Conservation (phyloP, 1,140 invertebrate genomes). For the Lepidostoma basale region DNA sequence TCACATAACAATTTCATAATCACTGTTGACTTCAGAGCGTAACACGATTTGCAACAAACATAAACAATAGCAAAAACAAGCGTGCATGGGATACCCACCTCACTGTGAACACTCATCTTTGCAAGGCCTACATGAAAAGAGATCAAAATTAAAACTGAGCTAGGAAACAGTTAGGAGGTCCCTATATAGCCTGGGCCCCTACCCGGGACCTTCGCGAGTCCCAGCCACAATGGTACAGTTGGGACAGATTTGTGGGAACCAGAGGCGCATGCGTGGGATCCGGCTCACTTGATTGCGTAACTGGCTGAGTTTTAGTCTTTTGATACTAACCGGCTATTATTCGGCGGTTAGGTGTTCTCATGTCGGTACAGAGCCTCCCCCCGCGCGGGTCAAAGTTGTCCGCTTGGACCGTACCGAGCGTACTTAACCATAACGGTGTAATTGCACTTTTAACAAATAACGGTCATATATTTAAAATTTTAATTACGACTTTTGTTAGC, state of each 20-base stretch:
- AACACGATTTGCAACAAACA: constrained; percentile 30
- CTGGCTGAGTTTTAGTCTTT: too few relatives aligned
- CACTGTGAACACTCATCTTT: constrained; percentile 43
- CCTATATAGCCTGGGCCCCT: constrained; percentile 42
- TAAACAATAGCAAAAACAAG: constrained; percentile 23
- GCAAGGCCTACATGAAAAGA: constrained; percentile 43
- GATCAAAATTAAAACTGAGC: constrained; percentile 40
- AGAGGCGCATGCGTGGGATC: constrained; percentile 36
- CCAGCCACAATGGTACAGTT: constrained; percentile 28
- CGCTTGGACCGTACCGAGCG: too few relatives aligned
- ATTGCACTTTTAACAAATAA: too few relatives aligned
- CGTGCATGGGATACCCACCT: constrained; percentile 39
- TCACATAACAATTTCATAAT: constrained; percentile 26
- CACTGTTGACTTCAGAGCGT: constrained; percentile 28
- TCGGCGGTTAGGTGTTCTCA: constrained; percentile 29
- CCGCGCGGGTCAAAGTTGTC: constrained; percentile 38
- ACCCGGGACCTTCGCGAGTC: constrained; percentile 24
- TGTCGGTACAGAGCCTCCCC: constrained; percentile 28
- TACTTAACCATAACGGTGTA: too few relatives aligned
- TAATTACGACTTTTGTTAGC: too few relatives aligned
- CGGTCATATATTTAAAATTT: too few relatives aligned
- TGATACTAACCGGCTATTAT: constrained; percentile 33
- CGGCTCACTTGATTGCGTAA: constrained; percentile 34
- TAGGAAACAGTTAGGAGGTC: constrained; percentile 21
- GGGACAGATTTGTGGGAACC: constrained; percentile 41